Base-by-base conservation (phyloP, 1,140 invertebrate species). In the Scaptodrosophila lebanonensis region DNA sequence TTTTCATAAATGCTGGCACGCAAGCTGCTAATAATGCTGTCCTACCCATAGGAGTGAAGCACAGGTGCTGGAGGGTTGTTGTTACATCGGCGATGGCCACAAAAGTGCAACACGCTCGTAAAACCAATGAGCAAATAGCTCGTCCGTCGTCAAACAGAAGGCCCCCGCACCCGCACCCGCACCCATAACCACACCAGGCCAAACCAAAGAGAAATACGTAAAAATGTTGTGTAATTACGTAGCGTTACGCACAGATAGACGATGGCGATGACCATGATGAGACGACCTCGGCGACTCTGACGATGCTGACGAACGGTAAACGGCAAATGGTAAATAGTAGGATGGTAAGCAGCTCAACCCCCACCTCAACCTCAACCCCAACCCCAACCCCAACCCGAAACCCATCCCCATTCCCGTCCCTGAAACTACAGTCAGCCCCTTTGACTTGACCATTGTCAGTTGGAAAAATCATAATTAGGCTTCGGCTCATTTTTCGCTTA, bases 201-300 rank as follows among this genome's bases (percentile, higher is more conserved):
- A 59, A 54, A 30, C 42, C 39, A 32, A 57, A 61, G 43, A 60
- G 13, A 72, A 79, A 77, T 73, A 72, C 39, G 64, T 69, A 73
- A 79, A 77, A 82, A 79, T 73, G 73, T 79, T 79, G 73, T 79
- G 73, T 79, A 79, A 79, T 79, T 79, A 79, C 73, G 69, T 67
- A 61, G 65, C 73, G 75, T 79, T 79, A 79, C 73, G 73, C 75
- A 79, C 73, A 79, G 73, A 79, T 79, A 79, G 73, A 68, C 60
- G 61, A 11, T 50, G 35, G 35, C 17, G 40, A 17, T 52, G 49
- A 33, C 18, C 45, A 36, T 29, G 47, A n/a, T 4, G 30, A 18
- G 13, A 11, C 8, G 15, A 11, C 9, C 17, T 5, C 5, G 2
- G 12, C 16, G 6, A 2, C 1, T 8, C 29, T 3, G 6, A 2